A percentile compares a stretch with the other conserved stretches of the same genome.
Conservation (phyloP, 2,888 invertebrate species). For the Alsophila aescularia region DNA sequence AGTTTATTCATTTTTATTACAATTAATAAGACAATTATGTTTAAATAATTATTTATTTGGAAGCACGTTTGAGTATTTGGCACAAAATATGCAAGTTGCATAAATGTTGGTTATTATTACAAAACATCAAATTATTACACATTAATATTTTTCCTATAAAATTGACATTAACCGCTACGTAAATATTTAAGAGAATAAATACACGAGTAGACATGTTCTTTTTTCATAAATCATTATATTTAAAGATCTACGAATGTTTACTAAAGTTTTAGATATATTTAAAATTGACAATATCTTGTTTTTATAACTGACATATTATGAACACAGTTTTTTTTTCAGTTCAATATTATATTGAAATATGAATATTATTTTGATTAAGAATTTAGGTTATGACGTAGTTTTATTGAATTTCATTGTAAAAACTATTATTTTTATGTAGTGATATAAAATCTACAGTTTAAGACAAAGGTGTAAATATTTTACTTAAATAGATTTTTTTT, state of each 20-base stretch:
- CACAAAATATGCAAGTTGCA: conserved; percentile 2
- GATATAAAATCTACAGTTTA: conserved; percentile 61
- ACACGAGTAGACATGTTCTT: conserved; percentile 43
- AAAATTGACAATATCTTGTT: conserved; percentile 31
- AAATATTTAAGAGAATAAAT: conserved; percentile 41
- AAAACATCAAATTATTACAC: not conserved
- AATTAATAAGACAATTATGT: conserved; percentile 1
- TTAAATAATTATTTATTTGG: not conserved
- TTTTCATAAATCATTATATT: conserved; percentile 11
- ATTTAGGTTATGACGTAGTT: too few relatives aligned
- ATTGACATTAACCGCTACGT: conserved; percentile 30
- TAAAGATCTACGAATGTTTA: conserved; percentile 46
- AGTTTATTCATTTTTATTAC: not conserved
- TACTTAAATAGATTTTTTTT: conserved; percentile 31
- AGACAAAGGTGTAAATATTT: conserved; percentile 27
- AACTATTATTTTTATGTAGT: conserved; percentile 15
- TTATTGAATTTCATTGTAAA: not conserved
- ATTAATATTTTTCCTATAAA: not conserved
- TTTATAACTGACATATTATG: not conserved
- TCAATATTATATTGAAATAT: not conserved
- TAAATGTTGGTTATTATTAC: too few relatives aligned
- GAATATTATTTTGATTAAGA: not conserved
- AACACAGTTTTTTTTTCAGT: not conserved
- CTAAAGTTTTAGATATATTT: conserved; percentile 38
- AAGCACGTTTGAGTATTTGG: conserved; percentile 20